Base-by-base conservation (phyloP, 1,140 invertebrate species). In the Theocolax elegans region DNA sequence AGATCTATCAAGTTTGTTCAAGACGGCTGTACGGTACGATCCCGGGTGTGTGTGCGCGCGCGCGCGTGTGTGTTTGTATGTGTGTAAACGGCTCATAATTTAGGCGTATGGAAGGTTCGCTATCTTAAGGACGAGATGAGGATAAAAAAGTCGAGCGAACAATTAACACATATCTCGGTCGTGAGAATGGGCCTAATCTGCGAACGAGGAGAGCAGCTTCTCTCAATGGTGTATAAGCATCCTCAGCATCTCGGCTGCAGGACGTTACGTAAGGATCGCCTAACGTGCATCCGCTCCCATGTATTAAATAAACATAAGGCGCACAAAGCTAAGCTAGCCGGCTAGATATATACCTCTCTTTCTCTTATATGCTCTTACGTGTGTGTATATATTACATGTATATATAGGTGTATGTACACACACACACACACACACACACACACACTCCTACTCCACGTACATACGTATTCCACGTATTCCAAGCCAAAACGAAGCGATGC, bases 251-350 rank as follows among this genome's bases (percentile, higher is more conserved):
- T 27, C 53, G 27, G 51, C 25, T 40, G 46, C 67, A 70, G 67
- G 59, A 70, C 59, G 49, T 70, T 71, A 71, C 68, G 60, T 71
- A 71, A 71, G 67, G 17, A 68, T 63, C 67, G 67, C 67, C 59
- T 48, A 56, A 46, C 67, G 40, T 64, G 68, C 60, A 71, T 71
- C 68, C 68, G 68, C 68, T 71, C 68, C 68, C 68, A 71, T 71
- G 68, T 71, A 65, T 71, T 71, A 64, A 70, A 68, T 70, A 63
- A 69, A 69, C 67, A 69, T 69, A 69, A 69, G 56, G 35, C 44
- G 44, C 31, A 44, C 46, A 53, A 44, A 53, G 56, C n/a, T n/a
- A n/a, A n/a, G n/a, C n/a, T n/a, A n/a, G n/a, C n/a, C 29, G 27
- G 17, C 4, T 35, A 35, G 31, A 35, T 35, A 35, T 10, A 10